phyloP scores from a whole-genome alignment of 2,797 vertebrate species.

The Anas bahamensis region DNA sequence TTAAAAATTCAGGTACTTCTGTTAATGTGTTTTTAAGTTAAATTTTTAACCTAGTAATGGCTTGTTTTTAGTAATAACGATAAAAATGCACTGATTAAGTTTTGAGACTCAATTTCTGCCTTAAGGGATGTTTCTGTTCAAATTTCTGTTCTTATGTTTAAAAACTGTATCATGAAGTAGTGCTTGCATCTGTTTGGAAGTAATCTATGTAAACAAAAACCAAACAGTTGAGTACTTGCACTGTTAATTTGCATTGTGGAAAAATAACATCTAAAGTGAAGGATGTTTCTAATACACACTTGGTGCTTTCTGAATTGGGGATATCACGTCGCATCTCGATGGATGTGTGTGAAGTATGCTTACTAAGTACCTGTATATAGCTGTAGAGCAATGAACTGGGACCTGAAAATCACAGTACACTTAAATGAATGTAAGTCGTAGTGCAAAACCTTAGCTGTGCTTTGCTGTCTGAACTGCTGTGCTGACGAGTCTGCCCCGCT shows the following conservation, averaged over 20 bases:
- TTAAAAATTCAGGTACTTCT: constrained; percentile 13
- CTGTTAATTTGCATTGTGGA: background rate
- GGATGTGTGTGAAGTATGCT: constrained; percentile 26
- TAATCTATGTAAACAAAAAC: background rate
- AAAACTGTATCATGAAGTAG: background rate
- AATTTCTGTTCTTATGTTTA: background rate
- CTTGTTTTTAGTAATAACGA: constrained; percentile 29
- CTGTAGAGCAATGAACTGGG: background rate
- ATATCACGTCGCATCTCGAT: constrained; percentile 33
- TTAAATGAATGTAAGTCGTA: constrained; percentile 10
- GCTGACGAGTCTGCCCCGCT: background rate
- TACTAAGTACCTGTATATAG: constrained; percentile 1
- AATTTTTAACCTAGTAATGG: background rate
- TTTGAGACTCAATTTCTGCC: constrained; percentile 36
- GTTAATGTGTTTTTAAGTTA: constrained; percentile 2
- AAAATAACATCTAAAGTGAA: constrained; percentile 30
- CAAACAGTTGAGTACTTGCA: background rate
- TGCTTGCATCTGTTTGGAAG: background rate
- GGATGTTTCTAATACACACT: background rate
- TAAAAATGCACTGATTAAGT: constrained; percentile 55
- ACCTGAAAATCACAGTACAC: background rate
- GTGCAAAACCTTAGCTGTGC: background rate
- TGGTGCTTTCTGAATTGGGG: constrained; percentile 39
- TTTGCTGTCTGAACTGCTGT: constrained; percentile 7
- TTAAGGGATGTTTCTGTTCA: constrained; percentile 17